Evolutionary conservation across 1,140 invertebrate genomes (phyloP).

Genomic region (Drosophila arizonae): DNA sequence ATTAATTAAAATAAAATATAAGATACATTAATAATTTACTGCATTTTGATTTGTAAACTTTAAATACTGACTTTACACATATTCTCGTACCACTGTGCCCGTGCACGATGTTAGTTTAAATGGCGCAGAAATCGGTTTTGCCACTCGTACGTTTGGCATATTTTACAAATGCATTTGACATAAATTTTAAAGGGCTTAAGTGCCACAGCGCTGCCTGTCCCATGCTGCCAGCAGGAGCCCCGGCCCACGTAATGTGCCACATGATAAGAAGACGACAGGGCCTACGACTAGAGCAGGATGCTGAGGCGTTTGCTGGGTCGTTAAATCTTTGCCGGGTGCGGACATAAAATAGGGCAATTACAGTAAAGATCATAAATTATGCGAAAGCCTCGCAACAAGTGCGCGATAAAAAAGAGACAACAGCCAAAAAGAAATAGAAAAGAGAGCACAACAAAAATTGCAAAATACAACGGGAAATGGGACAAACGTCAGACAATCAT

Average conservation of each 20-base stretch:
- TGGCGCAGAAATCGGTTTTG: constrained; percentile 73
- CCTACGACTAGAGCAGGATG: constrained; percentile 16
- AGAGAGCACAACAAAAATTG: background rate
- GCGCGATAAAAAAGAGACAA: constrained; percentile 47
- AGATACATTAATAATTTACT: too few relatives aligned
- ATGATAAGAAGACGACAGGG: constrained; percentile 55
- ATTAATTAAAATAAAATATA: too few relatives aligned
- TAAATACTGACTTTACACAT: too few relatives aligned
- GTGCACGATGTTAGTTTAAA: constrained; percentile 50
- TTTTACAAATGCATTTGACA: constrained; percentile 81
- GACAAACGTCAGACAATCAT: constrained; percentile 64
- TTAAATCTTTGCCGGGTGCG: constrained; percentile 63
- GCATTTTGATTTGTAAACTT: too few relatives aligned
- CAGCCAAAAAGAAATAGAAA: background rate
- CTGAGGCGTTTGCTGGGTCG: constrained; percentile 12
- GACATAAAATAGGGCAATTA: constrained; percentile 79
- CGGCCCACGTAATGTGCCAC: constrained; percentile 35
- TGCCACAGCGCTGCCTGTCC: constrained; percentile 32
- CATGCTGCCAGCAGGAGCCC: background rate
- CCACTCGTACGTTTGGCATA: constrained; percentile 76
- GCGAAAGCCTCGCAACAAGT: constrained; percentile 74
- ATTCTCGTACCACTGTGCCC: constrained; percentile 45
- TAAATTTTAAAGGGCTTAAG: constrained; percentile 78
- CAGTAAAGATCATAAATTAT: constrained; percentile 77
- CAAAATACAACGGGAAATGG: background rate